A percentile compares a stretch with the other conserved stretches of the same genome.
Conservation (phyloP, 37 sponge, comb jelly and placozoan species). For the Agelas oroides region DNA sequence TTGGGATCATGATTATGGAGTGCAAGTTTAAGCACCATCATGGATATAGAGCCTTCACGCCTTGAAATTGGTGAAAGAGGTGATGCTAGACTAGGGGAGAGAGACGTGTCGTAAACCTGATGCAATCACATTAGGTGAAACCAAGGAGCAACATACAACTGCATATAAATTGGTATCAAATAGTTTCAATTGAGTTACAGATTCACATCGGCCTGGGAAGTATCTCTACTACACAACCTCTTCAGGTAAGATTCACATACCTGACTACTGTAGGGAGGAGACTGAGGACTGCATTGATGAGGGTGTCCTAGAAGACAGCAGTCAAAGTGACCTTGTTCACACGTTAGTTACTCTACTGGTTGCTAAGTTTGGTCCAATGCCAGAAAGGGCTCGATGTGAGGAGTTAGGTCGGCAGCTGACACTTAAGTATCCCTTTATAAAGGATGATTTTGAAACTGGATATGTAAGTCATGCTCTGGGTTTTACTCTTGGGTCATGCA, state of each 20-base stretch:
- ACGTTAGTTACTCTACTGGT: too few relatives aligned
- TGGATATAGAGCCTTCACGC: too few relatives aligned
- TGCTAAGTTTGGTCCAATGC: not conserved
- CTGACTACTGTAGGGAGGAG: constrained; percentile 33
- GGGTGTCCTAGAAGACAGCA: not conserved
- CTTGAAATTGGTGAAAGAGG: too few relatives aligned
- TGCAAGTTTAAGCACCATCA: too few relatives aligned
- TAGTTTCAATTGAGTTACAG: too few relatives aligned
- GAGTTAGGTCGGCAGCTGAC: not conserved
- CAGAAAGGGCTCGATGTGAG: not conserved
- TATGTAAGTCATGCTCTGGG: constrained; percentile 45
- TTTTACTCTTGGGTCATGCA: too few relatives aligned
- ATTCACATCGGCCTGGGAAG: too few relatives aligned
- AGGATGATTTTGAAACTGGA: constrained; percentile 42
- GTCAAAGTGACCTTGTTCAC: constrained; percentile 7
- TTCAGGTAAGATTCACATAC: constrained; percentile 16
- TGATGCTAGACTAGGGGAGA: not conserved
- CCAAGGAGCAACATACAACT: not conserved
- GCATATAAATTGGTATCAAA: too few relatives aligned
- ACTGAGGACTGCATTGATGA: not conserved
- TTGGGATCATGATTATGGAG: not conserved
- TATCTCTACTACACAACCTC: not conserved
- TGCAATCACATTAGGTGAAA: too few relatives aligned
- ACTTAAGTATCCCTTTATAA: constrained; percentile 19
- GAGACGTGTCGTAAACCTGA: not conserved